Evolutionary conservation across 2,888 invertebrate species (phyloP), one percentile per base, ranked within the genome.

Genomic region (Oscheius sp.): DNA sequence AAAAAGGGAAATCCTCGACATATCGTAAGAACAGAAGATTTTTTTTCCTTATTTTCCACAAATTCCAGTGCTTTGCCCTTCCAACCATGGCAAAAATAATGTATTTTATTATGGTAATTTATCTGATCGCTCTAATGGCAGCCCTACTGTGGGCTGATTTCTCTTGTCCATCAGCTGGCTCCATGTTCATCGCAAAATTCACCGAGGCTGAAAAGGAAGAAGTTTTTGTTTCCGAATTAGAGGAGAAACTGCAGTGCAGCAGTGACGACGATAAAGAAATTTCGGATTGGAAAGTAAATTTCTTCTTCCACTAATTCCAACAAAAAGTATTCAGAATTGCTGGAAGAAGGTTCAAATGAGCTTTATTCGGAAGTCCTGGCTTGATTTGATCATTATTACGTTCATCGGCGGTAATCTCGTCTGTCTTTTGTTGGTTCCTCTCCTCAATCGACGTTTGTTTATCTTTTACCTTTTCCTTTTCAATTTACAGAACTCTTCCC

Each of bases 1-100:
- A 65, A 69, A 20, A 63, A 74, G 20, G 84, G 81, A 39, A 75
- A 78, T 57, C 80, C 81, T 17, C 73, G 76, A 45, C 82, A 82
- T 65, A 65, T 82, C 71, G 83, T 83, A 34, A 61, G 72, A n/a
- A n/a, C n/a, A n/a, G n/a, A n/a, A n/a, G n/a, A n/a, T n/a, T 48
- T 52, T 37, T 4, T n/a, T 33, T 33, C 37, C 23, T 2, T 57
- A 20, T 57, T 25, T 33, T n/a, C 6, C 8, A 31, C 12, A 45
- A 31, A 31, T 61, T 70, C 29, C 57, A 80, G 80, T 80, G 80
- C 64, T 63, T 80, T 4, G 76, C 78, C 8, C 69, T 76, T 15
- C 67, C 65, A 3, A 71, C 65, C 3, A 65, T 80, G 10, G 80
- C 72, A 31, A 74, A 72, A 74, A 31, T 78, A 29, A 64, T 75